A percentile compares a stretch with the other conserved stretches of the same genome.
These are phyloP conservation scores for Cephonodes hylas DNA, from an alignment of 2,888 invertebrate genomes.

Conservation along the genomic window DNA sequence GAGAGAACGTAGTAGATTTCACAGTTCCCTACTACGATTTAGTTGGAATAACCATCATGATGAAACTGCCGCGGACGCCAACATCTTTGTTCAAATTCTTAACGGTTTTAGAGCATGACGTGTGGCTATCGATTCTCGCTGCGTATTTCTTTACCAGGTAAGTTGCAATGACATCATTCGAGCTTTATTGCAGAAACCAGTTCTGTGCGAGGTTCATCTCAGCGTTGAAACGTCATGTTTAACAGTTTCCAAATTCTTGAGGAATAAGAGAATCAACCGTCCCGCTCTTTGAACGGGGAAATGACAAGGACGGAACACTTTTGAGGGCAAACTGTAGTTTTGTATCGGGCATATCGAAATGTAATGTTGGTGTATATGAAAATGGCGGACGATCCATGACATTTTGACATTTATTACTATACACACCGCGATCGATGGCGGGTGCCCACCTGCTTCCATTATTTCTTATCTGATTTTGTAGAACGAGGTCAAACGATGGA, in stretches of 20 bases:
- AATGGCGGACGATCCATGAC: constrained; percentile 37
- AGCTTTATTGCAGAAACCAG: constrained; percentile 14
- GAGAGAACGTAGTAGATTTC: constrained; percentile 98
- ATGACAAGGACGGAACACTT: background rate
- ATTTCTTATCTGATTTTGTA: constrained; percentile 66
- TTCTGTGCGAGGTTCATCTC: constrained; percentile 14
- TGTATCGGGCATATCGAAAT: constrained; percentile 16
- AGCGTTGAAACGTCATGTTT: constrained; percentile 23
- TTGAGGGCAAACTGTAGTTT: constrained; percentile 13
- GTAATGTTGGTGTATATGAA: constrained; percentile 24
- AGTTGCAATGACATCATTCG: constrained; percentile 41
- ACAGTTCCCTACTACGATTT: constrained; percentile 99
- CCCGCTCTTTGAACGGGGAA: background rate
- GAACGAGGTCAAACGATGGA: constrained; percentile 57
- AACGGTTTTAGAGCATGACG: constrained; percentile 96
- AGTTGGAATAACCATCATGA: constrained; percentile 97
- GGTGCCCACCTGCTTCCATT: constrained; percentile 53
- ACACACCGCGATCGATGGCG: constrained; percentile 45
- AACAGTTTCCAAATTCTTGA: constrained; percentile 42
- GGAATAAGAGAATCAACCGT: background rate
- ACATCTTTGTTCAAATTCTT: constrained; percentile 98
- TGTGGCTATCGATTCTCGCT: constrained; percentile 97
- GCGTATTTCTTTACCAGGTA: constrained; percentile 97
- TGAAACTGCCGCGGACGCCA: constrained; percentile 93
- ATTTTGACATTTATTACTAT: constrained; percentile 43